Evolutionary conservation across 2,113 vertebrate species (phyloP).

Genomic region (Chauna torquata): DNA sequence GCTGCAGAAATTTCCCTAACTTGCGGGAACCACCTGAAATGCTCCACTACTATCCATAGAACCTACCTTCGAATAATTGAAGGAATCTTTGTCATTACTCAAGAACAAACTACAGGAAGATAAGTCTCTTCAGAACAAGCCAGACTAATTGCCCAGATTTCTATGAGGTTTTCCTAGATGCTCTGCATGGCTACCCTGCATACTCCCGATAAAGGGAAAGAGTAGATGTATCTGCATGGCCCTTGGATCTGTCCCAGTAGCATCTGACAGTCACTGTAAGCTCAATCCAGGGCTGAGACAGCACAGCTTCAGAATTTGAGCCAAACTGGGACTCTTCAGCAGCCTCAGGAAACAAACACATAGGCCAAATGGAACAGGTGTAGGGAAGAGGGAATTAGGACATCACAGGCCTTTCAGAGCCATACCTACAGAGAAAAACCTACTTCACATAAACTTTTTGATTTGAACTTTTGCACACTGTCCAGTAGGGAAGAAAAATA

Average conservation of each 20-base stretch:
- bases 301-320: neutral
- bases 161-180: neutral
- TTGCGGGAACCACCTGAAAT: neutral
- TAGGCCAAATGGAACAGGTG: neutral
- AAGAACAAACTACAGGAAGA: neutral
- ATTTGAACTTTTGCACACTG: neutral
- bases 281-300: neutral
- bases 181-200: neutral
- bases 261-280: too few relatives aligned
- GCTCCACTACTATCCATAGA: neutral
- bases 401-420: neutral
- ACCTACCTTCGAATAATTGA: neutral
- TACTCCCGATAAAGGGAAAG: neutral
- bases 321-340: neutral
- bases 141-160: neutral
- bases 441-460: neutral
- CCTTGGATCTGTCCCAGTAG: neutral
- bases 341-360: neutral
- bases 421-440: neutral
- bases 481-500: neutral
- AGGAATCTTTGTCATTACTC: neutral
- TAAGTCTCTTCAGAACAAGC: neutral
- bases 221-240: rapidly evolving
- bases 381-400: neutral
- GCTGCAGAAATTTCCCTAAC: neutral